These are phyloP conservation scores for Mastomys coucha DNA, from an alignment of 2,113 vertebrate genomes.

Conservation along the genomic window DNA sequence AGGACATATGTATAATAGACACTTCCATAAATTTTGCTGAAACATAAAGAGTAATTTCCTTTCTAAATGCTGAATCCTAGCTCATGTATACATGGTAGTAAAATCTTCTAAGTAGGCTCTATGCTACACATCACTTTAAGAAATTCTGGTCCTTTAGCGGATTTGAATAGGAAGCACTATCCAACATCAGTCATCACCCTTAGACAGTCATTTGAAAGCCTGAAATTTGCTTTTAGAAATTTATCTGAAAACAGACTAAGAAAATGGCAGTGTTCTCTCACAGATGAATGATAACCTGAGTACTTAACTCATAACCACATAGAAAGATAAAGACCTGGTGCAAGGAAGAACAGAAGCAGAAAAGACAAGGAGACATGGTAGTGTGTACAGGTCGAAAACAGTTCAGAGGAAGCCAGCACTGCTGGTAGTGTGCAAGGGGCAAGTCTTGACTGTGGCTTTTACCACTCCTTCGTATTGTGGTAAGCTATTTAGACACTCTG, in stretches of 20 bases:
- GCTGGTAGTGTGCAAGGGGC: too few relatives aligned
- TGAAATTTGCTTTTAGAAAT: constrained; percentile 44
- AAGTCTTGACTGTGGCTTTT: neutral
- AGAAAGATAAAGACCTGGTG: neutral
- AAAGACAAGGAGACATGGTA: neutral
- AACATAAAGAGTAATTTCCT: constrained; percentile 47
- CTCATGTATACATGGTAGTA: neutral
- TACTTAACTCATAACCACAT: constrained; percentile 42
- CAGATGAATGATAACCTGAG: constrained; percentile 47
- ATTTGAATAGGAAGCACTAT: constrained; percentile 49
- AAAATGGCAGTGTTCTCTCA: constrained; percentile 50
- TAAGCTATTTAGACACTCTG: neutral
- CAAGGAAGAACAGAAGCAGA: neutral
- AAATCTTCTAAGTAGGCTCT: constrained; percentile 28
- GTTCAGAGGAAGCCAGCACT: neutral
- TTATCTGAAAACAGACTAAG: constrained; percentile 24
- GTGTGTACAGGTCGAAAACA: neutral
- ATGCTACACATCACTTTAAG: neutral
- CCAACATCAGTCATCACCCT: constrained; percentile 27
- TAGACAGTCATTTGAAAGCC: constrained; percentile 34
- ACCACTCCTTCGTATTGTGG: neutral
- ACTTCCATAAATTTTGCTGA: constrained; percentile 33
- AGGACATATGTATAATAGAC: neutral
- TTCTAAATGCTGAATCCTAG: constrained; percentile 48
- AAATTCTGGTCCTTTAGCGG: neutral